Evolutionary conservation across 2,888 invertebrate species (phyloP).

Genomic region (Heliconius charithonia): DNA sequence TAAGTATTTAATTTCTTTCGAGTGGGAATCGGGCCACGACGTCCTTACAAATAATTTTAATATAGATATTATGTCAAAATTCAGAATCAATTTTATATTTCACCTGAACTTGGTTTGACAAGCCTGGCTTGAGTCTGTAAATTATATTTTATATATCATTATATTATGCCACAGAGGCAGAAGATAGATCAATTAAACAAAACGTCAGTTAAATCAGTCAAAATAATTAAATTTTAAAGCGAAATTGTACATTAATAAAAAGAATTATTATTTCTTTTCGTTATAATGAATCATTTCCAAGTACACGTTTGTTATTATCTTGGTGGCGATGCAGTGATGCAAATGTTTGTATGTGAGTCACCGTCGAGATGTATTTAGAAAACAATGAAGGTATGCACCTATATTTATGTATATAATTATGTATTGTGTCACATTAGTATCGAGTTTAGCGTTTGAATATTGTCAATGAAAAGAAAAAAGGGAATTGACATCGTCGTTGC

Average conservation of each 20-base stretch:
- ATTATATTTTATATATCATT: background rate
- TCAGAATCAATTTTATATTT: too few relatives aligned
- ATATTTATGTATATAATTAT: background rate
- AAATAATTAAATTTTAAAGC: background rate
- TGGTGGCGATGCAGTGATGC: conserved; percentile 31
- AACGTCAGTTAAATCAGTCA: background rate
- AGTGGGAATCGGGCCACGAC: too few relatives aligned
- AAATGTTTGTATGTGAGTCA: conserved; percentile 37
- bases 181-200: background rate
- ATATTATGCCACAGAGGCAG: background rate
- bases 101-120: too few relatives aligned
- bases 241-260: conserved; percentile 54
- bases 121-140: too few relatives aligned
- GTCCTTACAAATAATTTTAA: too few relatives aligned
- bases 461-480: background rate
- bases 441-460: background rate
- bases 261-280: conserved; percentile 41
- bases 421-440: background rate
- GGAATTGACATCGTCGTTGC: too few relatives aligned
- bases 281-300: conserved; percentile 18
- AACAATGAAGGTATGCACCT: conserved; percentile 34
- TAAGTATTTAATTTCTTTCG: too few relatives aligned
- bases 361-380: conserved; percentile 32
- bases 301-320: conserved; percentile 29
- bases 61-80: too few relatives aligned